A percentile compares a stretch with the other conserved stretches of the same genome.
Evolutionary conservation across 1,140 invertebrate genomes (phyloP).

Genomic region (Drosophila athabasca): DNA sequence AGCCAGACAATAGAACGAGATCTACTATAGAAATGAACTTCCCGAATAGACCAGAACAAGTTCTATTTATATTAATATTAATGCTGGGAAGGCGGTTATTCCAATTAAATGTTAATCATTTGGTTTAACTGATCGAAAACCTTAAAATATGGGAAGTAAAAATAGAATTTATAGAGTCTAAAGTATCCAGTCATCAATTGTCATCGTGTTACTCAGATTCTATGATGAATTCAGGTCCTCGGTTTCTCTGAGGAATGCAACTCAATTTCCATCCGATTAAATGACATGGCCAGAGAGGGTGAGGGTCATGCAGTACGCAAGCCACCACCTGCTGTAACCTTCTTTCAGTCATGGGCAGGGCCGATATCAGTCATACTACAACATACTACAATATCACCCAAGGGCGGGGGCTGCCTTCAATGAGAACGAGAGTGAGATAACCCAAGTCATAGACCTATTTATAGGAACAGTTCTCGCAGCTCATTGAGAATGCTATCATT

Average conservation of each 20-base stretch:
- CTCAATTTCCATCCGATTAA: not conserved
- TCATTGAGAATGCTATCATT: constrained; percentile 24
- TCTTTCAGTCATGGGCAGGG: constrained; percentile 43
- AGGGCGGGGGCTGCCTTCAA: not conserved
- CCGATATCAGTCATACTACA: constrained; percentile 24
- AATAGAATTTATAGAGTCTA: not conserved
- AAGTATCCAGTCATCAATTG: not conserved
- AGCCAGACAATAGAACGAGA: constrained; percentile 22
- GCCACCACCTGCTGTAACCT: constrained; percentile 20
- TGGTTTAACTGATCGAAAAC: too few relatives aligned
- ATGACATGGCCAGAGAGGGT: constrained; percentile 18
- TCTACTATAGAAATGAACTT: constrained; percentile 7
- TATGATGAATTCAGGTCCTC: not conserved
- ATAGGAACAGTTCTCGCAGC: constrained; percentile 16
- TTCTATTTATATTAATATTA: not conserved
- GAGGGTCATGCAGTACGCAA: constrained; percentile 17
- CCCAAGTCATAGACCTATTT: constrained; percentile 34
- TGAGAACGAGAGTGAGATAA: constrained; percentile 22
- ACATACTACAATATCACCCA: constrained; percentile 16
- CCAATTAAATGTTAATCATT: not conserved
- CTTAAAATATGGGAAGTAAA: not conserved
- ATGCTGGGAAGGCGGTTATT: not conserved
- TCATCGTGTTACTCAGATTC: not conserved
- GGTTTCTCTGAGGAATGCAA: not conserved
- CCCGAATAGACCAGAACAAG: constrained; percentile 22